These are phyloP conservation scores for Hemiscyllium ocellatum DNA, from an alignment of 2,113 vertebrate genomes.

Conservation along the genomic window DNA sequence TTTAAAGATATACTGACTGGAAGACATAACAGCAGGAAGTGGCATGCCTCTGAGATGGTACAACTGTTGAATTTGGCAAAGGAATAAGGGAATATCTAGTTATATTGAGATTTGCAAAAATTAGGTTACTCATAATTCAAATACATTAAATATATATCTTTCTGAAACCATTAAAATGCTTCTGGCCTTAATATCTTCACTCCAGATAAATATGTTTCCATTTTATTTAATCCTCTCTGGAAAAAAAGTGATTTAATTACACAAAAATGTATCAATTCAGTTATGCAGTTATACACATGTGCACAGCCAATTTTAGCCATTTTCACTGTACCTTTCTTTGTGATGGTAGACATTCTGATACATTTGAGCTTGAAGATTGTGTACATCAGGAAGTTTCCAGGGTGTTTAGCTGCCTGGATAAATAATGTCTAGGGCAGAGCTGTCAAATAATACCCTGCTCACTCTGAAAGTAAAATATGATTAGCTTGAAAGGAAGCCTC, in stretches of 20 bases:
- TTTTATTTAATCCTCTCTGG: not conserved
- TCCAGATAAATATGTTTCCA: slow-evolving; percentile 15
- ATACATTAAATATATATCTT: not conserved
- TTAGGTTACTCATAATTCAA: not conserved
- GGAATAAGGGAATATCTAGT: not conserved
- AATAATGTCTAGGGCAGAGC: slow-evolving; percentile 34
- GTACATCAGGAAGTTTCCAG: slow-evolving; percentile 9
- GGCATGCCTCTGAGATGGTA: too few species aligned
- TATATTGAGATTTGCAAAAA: not conserved
- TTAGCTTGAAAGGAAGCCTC: slow-evolving; percentile 31
- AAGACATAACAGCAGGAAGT: not conserved
- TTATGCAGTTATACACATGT: not conserved
- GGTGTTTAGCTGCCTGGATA: slow-evolving; percentile 33
- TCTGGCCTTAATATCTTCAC: not conserved
- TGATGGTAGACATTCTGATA: not conserved
- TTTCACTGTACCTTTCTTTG: not conserved
- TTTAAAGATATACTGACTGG: too few species aligned
- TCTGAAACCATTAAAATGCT: not conserved
- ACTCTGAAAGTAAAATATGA: slow-evolving; percentile 34
- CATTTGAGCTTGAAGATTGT: slow-evolving; percentile 16
- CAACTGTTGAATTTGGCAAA: not conserved
- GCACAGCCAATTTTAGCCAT: not conserved
- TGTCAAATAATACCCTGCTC: slow-evolving; percentile 29
- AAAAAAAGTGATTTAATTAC: not conserved
- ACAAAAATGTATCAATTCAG: not conserved